Evolutionary conservation across 2,113 vertebrate species (phyloP), one percentile per base, ranked within the genome.

Genomic region (Calypte anna): DNA sequence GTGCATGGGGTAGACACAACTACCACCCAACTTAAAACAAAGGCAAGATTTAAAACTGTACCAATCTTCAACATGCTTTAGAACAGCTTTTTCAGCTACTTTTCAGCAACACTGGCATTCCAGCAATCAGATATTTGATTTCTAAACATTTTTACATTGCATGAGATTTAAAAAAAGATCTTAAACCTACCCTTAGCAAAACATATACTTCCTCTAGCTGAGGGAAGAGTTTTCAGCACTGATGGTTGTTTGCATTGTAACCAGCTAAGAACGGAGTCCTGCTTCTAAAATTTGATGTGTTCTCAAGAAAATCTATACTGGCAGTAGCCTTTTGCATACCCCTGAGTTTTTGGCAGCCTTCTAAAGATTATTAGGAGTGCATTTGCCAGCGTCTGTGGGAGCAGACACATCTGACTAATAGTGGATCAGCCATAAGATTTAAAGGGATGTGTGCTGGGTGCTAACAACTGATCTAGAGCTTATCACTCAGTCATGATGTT

Each of bases 1-100:
- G 9, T 55, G 7, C 14, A 4, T 11, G 6, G 62, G 9, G 14
- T 31, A 92, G 69, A 70, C 0, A 0, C 44, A 76, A 27, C 6
- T 33, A 31, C 10, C 14, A 61, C 6, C 3, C 28, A 27, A 12
- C 11, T 40, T 54, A 48, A 68, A 16, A 66, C 75, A 90, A 73
- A 54, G 1, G 3, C 30, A 9, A 55, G 18, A 58, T 61, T 77
- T 54, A 36, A 51, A 80, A n/a, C 23, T 69, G 76, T 36, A 27
- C 46, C 14, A 4, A 21, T 1, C 9, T 22, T 23, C 14, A 19
- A 3, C 2, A 38, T 38, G 36, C 36, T 38, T 0, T 0, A 80
- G 15, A 8, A 21, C 13, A 68, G 31, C 6, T 48, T 86, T 90
- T 72, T 31, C 50, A 63, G 36, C 9, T 21, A 23, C 18, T 51